These are phyloP conservation scores for Andrena flavipes DNA, from an alignment of 2,888 invertebrate genomes.

Conservation along the genomic window DNA sequence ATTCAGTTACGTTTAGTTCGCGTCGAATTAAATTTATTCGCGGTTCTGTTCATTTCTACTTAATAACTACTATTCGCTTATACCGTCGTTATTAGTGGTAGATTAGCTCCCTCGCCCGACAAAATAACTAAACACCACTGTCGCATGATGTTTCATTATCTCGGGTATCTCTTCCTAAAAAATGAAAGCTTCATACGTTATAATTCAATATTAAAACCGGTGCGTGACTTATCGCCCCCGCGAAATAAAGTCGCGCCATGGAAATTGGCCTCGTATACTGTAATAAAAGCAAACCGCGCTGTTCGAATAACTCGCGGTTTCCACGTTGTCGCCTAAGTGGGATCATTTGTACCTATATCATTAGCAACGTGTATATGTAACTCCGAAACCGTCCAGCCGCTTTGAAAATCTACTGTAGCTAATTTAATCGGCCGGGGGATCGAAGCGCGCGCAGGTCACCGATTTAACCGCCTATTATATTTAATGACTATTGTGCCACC, in stretches of 20 bases:
- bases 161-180: not conserved
- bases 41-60: conserved; percentile 9
- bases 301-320: conserved; percentile 45
- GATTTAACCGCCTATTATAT: conserved; percentile 49
- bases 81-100: not conserved
- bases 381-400: not conserved
- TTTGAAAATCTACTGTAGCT: conserved; percentile 46
- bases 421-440: conserved; percentile 49
- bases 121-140: not conserved
- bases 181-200: not conserved
- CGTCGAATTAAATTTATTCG: conserved; percentile 18
- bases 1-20: conserved; percentile 4
- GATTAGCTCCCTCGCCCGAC: not conserved
- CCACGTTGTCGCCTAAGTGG: conserved; percentile 35
- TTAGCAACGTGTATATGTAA: conserved; percentile 34
- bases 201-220: conserved; percentile 33
- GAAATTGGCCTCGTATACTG: conserved; percentile 26
- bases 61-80: not conserved
- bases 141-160: too few relatives aligned
- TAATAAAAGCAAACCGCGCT: conserved; percentile 44
- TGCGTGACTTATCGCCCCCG: conserved; percentile 27
- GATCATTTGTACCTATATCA: conserved; percentile 45
- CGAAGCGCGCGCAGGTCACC: conserved; percentile 20
- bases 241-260: conserved; percentile 29
- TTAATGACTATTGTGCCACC: conserved; percentile 15